phyloP scores from a whole-genome alignment of 2,797 vertebrate genomes.

The Crocidura indochinensis region DNA sequence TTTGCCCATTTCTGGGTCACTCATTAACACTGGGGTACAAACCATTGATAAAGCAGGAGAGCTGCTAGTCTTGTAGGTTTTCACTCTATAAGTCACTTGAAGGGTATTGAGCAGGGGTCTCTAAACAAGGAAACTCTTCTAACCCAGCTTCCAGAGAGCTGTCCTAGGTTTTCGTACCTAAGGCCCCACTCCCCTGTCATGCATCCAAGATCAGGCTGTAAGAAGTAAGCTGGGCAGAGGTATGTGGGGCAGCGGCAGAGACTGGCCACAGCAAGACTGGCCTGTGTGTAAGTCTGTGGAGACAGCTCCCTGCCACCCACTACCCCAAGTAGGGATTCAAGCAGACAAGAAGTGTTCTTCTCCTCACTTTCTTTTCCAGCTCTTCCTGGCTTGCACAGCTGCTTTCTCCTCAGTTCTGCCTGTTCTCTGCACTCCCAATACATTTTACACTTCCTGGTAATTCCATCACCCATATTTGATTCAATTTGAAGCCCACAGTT shows the following conservation, averaged over 20 bases:
- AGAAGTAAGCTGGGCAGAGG: no score
- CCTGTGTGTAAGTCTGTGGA: neutral
- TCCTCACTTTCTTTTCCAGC: neutral
- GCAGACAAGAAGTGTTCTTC: neutral
- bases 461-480: conserved; percentile 71
- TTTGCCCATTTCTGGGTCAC: neutral
- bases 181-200: no score
- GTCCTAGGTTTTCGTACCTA: neutral
- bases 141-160: no score
- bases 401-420: neutral
- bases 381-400: neutral
- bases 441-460: conserved; percentile 66
- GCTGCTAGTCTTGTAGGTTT: neutral
- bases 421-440: neutral
- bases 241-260: no score
- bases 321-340: neutral
- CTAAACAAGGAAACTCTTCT: neutral
- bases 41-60: neutral
- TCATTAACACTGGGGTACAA: neutral
- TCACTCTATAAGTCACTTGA: neutral
- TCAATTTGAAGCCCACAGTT: conserved; percentile 36
- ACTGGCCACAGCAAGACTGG: no score
- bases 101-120: neutral
- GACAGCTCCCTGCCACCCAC: no score
- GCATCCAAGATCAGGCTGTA: no score